Evolutionary conservation across 2,888 invertebrate genomes (phyloP), one percentile per base, ranked within the genome.

Genomic region (Epinotia demarniana): DNA sequence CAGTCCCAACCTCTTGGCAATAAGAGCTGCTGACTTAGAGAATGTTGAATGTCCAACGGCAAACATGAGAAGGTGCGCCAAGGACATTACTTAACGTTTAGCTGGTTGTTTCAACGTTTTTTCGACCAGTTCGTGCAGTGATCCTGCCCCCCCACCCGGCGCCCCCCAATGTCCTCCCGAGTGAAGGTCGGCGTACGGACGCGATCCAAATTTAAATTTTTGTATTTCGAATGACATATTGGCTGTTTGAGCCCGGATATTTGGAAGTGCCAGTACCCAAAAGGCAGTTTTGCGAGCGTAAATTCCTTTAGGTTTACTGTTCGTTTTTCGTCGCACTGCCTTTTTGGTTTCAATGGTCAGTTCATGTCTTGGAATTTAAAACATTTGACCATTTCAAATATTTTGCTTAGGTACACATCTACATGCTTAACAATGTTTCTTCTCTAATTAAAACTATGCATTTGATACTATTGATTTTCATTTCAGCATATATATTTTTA

Each of bases 51-150:
- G 79, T 83, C 82, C 85, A 86, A 88, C 85, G 87, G 87, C 86
- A 88, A 85, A 81, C 82, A 84, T 85, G 82, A 83, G 87, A 86
- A 90, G 89, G 88, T 87, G 89, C 90, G 89, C 88, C 92, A 92
- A 92, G 92, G 92, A 91, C 92, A 85, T 81, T 81, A 82, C 84
- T 84, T 86, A 85, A 83, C 84, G 86, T 85, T 85, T 84, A 82
- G 87, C 84, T 85, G 83, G 85, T 86, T 87, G 89, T 88, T 87
- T 85, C 69, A 78, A 78, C 55, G 72, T 78, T 89, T 89, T 89
- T 88, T 84, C 81, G 82, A 83, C 86, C 83, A 84, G 84, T 87
- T 87, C 84, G 85, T 86, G 85, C 82, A 84, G 73, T 82, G 84
- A 77, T 83, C 82, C 85, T 74, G 73, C 77, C 81, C 77, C 80